Percentiles rank a stretch among this genome's conserved stretches.
Evolutionary conservation across 2,888 invertebrate species (phyloP).

Genomic region (Cheilosia vulpina): DNA sequence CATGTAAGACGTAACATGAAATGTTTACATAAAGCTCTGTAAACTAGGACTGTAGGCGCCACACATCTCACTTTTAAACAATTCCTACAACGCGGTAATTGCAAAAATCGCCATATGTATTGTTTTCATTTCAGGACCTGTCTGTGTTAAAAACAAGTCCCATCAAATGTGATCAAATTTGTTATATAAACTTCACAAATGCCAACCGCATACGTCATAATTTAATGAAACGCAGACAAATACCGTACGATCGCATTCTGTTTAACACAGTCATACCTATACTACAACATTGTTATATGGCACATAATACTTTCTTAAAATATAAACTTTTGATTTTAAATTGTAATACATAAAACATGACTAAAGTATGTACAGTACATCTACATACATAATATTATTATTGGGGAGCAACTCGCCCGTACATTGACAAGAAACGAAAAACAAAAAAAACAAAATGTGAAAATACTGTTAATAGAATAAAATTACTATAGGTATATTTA

Average conservation of each 20-base stretch:
- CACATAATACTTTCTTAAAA: neutral
- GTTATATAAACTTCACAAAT: neutral
- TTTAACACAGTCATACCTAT: neutral
- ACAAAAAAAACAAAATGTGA: neutral
- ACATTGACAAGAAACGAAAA: neutral
- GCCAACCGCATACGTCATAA: neutral
- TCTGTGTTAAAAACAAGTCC: no score
- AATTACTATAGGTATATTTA: conserved; percentile 4
- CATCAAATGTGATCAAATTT: no score
- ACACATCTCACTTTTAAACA: neutral
- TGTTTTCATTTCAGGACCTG: no score
- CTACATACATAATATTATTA: neutral
- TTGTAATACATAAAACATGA: no score
- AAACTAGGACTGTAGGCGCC: no score
- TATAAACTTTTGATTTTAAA: neutral
- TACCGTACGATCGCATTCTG: neutral
- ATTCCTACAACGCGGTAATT: neutral
- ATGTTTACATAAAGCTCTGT: no score
- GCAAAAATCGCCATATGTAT: no score
- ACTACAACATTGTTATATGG: neutral
- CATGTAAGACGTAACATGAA: no score
- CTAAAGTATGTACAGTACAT: neutral
- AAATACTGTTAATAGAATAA: neutral
- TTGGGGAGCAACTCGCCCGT: neutral
- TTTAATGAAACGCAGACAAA: neutral